These are phyloP conservation scores for Phortica variegata DNA, from an alignment of 1,140 invertebrate species.

Conservation along the genomic window DNA sequence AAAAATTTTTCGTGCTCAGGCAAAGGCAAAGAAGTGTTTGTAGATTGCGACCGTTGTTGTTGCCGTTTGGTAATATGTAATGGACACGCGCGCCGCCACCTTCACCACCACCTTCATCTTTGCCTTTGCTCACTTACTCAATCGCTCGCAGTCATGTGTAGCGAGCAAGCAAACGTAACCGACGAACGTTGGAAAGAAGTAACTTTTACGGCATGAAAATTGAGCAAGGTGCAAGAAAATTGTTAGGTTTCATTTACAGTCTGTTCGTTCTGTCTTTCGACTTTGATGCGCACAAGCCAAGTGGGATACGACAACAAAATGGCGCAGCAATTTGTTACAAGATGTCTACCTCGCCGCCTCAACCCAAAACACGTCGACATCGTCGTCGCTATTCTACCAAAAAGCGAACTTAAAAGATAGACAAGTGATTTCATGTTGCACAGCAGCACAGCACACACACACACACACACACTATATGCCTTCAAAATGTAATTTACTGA, in stretches of 20 bases:
- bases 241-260: conserved; percentile 13
- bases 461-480: no score
- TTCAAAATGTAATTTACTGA: conserved; percentile 35
- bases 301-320: conserved; percentile 18
- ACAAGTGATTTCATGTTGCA: no score
- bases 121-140: no score
- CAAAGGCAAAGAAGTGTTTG: conserved; percentile 24
- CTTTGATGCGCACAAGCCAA: conserved; percentile 9
- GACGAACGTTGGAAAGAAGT: no score
- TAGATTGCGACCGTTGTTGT: conserved; percentile 25
- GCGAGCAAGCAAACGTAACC: conserved; percentile 24
- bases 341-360: conserved; percentile 12
- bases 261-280: conserved; percentile 22
- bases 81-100: no score
- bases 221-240: conserved; percentile 33
- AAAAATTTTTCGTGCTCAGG: no score
- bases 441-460: no score
- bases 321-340: conserved; percentile 31
- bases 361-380: no score
- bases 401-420: no score
- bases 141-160: neutral
- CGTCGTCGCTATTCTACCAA: no score
- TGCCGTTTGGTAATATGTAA: conserved; percentile 28
- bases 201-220: no score
- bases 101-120: no score